phyloP scores from a whole-genome alignment of 30 jellyfish, hydroid and myxozoan genomes.

The Rhopilema esculentum region DNA sequence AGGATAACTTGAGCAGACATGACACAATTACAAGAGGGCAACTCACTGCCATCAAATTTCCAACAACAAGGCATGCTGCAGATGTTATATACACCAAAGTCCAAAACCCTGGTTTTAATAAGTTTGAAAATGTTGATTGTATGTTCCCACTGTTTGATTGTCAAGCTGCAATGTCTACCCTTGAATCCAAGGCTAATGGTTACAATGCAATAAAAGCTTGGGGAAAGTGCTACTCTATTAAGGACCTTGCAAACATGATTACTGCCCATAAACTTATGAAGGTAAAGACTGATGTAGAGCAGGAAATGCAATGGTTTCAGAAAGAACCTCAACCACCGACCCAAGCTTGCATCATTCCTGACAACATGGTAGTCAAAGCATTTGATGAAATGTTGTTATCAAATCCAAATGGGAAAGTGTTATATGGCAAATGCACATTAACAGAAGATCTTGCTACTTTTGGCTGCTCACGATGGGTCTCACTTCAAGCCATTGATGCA shows the following conservation, averaged over 20 bases:
- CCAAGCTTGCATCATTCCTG: not conserved
- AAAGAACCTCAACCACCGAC: not conserved
- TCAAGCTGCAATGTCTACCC: conserved; percentile 8
- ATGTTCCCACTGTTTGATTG: not conserved
- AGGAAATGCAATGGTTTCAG: conserved; percentile 12
- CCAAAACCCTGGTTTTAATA: conserved; percentile 4
- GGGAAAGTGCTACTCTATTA: not conserved
- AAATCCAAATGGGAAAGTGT: conserved; percentile 7
- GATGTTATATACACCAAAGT: too few species aligned
- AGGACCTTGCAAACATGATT: conserved; percentile 3
- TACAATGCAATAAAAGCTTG: conserved; percentile 1
- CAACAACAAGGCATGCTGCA: too few species aligned
- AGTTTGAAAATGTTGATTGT: not conserved
- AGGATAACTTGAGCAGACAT: too few species aligned
- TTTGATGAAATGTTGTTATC: not conserved
- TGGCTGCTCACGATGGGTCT: too few species aligned
- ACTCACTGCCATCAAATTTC: too few species aligned
- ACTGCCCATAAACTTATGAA: conserved; percentile 2
- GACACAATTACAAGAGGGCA: too few species aligned
- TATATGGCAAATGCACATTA: not conserved
- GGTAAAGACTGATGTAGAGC: conserved; percentile 1
- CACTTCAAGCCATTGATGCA: conserved; percentile 8
- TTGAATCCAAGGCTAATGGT: conserved; percentile 2
- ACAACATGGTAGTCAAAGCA: not conserved
- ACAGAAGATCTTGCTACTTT: not conserved